Base-by-base conservation (phyloP, 92 coral and sea anemone species). In the Bergia sp. region DNA sequence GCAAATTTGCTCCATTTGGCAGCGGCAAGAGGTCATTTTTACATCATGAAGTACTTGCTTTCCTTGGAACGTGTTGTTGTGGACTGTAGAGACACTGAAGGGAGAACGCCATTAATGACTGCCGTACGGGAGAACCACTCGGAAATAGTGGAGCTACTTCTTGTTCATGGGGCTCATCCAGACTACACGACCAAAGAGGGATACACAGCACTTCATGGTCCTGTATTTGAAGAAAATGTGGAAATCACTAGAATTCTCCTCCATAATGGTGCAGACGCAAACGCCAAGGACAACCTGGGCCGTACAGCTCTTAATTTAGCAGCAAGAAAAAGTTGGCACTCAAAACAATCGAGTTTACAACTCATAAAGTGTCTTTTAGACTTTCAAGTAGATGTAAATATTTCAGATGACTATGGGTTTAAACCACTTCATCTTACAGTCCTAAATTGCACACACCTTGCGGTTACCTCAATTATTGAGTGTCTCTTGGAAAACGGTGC, bases 31-130 rank as follows among this genome's bases (percentile, higher is more conserved):
- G 81, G 91, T 11, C 40, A 71, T 73, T 42, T 74, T 58, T 76
- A 73, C 6, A 82, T 89, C 82, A 76, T 74, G 6, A 36, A 74
- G 88, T 39, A 72, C 42, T 40, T 89, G 81, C 29, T 82, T 3
- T 53, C 83, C n/a, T 10, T 53, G 58, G 58, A 53, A 53, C 16
- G 58, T 53, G 58, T 53, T 53, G 58, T 53, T 18, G 18, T 55
- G 7, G 85, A 82, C 75, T 67, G 87, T 55, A 79, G 81, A 42
- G 90, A 86, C 58, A 79, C 82, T 4, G 75, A 69, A 36, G 92
- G 86, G 45, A 69, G 81, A 61, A 90, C 92, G 53, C 85, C 92
- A 29, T 29, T 90, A 15, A 90, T 90, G 92, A 85, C 69, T 42
- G 73, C 86, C 21, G 42, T 11, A 67, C 42, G 73, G 18, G 20